Conservation (phyloP, 2,888 invertebrate genomes). For the Apotomis capreana region DNA sequence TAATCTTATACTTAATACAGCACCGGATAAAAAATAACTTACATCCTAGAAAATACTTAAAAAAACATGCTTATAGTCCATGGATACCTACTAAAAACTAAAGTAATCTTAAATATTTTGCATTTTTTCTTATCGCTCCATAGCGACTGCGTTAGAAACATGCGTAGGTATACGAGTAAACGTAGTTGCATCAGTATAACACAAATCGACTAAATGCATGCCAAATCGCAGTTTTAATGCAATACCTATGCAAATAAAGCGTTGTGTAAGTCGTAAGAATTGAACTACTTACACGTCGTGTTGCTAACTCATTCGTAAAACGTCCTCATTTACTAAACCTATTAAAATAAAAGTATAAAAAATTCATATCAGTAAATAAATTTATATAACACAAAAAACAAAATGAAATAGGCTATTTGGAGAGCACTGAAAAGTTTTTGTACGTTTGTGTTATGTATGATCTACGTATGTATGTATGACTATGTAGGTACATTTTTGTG, state of each 20-base stretch:
- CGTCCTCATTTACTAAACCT: not conserved
- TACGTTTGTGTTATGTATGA: too few relatives aligned
- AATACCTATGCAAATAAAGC: constrained; percentile 19
- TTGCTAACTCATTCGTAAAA: not conserved
- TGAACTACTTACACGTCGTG: constrained; percentile 9
- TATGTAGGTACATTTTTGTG: too few relatives aligned
- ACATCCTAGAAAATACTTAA: not conserved
- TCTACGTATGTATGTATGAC: too few relatives aligned
- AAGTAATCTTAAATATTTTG: constrained; percentile 14
- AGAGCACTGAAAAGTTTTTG: too few relatives aligned
- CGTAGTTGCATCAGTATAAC: constrained; percentile 7
- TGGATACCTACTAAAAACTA: not conserved
- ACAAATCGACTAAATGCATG: constrained; percentile 26
- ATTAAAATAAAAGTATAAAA: too few relatives aligned
- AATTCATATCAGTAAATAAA: too few relatives aligned
- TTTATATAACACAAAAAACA: too few relatives aligned
- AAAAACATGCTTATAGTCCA: constrained; percentile 5
- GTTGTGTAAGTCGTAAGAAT: constrained; percentile 6
- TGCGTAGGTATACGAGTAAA: constrained; percentile 2
- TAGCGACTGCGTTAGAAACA: constrained; percentile 22
- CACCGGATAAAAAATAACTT: not conserved
- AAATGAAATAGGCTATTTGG: too few relatives aligned
- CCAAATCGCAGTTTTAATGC: constrained; percentile 32
- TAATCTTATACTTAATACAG: not conserved
- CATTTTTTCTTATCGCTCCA: constrained; percentile 28